These are phyloP conservation scores for Parambassis ranga DNA, from an alignment of 2,797 vertebrate species.

Conservation along the genomic window DNA sequence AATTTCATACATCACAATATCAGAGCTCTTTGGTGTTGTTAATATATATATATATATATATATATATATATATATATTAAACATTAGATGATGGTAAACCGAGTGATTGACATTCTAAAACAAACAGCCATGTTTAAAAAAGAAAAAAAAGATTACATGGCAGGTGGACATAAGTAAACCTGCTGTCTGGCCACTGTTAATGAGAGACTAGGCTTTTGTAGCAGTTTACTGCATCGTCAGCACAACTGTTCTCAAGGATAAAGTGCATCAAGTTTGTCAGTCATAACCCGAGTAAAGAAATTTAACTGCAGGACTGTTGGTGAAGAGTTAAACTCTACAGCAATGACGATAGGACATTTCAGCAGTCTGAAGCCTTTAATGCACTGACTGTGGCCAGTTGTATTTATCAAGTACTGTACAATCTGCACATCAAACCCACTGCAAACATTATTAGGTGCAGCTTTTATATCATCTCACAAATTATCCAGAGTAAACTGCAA, in stretches of 20 bases:
- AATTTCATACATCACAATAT: slow-evolving; percentile 42
- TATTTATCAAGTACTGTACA: background rate
- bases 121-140: background rate
- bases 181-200: background rate
- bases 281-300: slow-evolving; percentile 57
- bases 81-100: background rate
- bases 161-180: slow-evolving; percentile 13
- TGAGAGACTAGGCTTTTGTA: slow-evolving; percentile 1
- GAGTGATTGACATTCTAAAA: slow-evolving; percentile 12
- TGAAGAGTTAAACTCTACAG: slow-evolving; percentile 41
- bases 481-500: background rate
- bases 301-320: slow-evolving; percentile 31
- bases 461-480: background rate
- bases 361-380: slow-evolving; percentile 36
- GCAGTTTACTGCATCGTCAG: slow-evolving; percentile 20
- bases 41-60: too few species aligned
- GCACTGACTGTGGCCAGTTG: slow-evolving; percentile 6
- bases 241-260: slow-evolving; percentile 64
- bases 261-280: slow-evolving; percentile 78
- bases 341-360: slow-evolving; percentile 24
- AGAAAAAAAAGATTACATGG: background rate
- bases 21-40: slow-evolving; percentile 22
- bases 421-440: slow-evolving; percentile 21
- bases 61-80: too few species aligned
- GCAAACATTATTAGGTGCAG: slow-evolving; percentile 5